Evolutionary conservation across 2,113 vertebrate genomes (phyloP), one percentile per base, ranked within the genome.

Genomic region (Helogale parvula): DNA sequence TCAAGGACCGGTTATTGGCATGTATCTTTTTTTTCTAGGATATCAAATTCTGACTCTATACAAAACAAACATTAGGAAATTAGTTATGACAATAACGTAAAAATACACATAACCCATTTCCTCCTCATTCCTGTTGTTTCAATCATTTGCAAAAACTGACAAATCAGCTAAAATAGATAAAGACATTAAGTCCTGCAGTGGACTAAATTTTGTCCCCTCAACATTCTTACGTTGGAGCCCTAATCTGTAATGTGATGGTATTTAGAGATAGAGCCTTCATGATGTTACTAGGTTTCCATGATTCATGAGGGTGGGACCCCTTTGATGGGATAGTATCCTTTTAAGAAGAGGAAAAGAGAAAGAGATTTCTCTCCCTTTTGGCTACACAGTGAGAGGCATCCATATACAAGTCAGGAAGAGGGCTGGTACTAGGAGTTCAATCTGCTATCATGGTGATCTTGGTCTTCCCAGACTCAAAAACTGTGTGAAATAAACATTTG

Each of bases 11-110:
- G 2, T 82, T 57, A 57, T 38, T 57, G 45, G 86, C 4, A 33
- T 77, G 52, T 31, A 57, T 31, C 23, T 65, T 71, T 38, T 74
- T 96, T 74, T 96, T 81, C 47, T 23, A 10, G 50, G 10, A 25
- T 23, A 91, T 9, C 35, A 87, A 50, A 63, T 68, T 2, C 69
- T 76, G 16, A 45, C 21, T 57, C 5, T 63, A 10, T 38, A 4
- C 5, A 72, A 95, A 97, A 60, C 7, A 35, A 35, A 31, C 16
- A 85, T 52, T 88, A 41, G 79, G 25, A 90, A 81, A 86, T 84
- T 41, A 79, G 31, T 63, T 54, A 80, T 25, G 45, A 16, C 2
- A 45, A 2, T 87, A 27, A 96, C 60, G 41, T 33, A 72, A 21
- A 82, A 91, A 71, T 41, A 25, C 65, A 19, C 1, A 7, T 66